Evolutionary conservation across 1,140 invertebrate genomes (phyloP).

Genomic region (Trissolcus basalis): DNA sequence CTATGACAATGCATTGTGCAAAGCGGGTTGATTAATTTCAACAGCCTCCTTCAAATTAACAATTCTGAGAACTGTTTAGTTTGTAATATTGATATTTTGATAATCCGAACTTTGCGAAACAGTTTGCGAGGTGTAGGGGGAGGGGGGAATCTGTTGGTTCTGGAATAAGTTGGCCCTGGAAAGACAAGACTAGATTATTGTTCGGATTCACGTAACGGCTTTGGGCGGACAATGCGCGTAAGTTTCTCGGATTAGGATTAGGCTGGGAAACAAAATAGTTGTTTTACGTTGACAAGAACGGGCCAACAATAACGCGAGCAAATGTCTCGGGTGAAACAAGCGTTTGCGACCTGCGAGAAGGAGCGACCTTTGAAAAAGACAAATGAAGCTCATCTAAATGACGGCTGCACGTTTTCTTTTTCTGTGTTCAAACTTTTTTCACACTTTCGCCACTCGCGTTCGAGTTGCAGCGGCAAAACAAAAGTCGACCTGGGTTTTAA

Average conservation of each 20-base stretch:
- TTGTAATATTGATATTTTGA: conserved; percentile 50
- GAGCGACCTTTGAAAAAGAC: conserved; percentile 30
- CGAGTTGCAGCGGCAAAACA: conserved; percentile 46
- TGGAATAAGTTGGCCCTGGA: conserved; percentile 33
- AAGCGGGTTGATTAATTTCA: conserved; percentile 35
- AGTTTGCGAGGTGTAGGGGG: conserved; percentile 25
- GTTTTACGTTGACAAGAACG: not conserved
- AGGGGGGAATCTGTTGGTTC: conserved; percentile 39
- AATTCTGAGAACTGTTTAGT: conserved; percentile 30
- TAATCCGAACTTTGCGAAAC: conserved; percentile 43
- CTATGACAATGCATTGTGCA: conserved; percentile 2
- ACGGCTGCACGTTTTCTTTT: conserved; percentile 29
- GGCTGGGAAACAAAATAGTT: not conserved
- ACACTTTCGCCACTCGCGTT: conserved; percentile 43
- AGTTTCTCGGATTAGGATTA: conserved; percentile 1
- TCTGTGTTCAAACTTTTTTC: conserved; percentile 25
- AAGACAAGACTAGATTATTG: conserved; percentile 42
- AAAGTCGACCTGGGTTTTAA: conserved; percentile 43
- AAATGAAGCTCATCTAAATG: conserved; percentile 51
- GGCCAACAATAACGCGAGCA: too few species aligned
- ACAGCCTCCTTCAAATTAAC: conserved; percentile 21
- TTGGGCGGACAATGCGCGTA: conserved; percentile 14
- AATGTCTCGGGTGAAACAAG: too few species aligned
- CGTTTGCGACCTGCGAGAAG: too few species aligned
- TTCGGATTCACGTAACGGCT: conserved; percentile 44